These are phyloP conservation scores for Punctoribates punctum DNA, from an alignment of 2,888 invertebrate genomes.

Conservation along the genomic window DNA sequence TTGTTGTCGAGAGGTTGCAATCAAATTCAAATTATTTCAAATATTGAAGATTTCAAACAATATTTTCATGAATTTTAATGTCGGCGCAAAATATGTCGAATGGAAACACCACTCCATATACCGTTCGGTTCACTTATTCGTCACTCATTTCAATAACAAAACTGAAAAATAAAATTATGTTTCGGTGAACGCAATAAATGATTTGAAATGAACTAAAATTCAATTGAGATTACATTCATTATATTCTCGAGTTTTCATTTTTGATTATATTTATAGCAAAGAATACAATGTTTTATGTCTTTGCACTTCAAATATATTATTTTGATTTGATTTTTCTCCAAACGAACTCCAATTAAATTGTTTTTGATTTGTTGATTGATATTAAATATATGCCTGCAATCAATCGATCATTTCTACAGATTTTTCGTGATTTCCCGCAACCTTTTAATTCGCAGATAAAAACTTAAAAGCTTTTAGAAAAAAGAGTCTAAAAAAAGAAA, in stretches of 20 bases:
- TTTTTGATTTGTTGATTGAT: neutral
- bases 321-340: neutral
- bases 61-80: constrained; percentile 9
- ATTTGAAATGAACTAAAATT: no score
- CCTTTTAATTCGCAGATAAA: neutral
- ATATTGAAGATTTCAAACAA: neutral
- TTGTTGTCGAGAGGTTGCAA: neutral
- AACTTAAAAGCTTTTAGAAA: neutral
- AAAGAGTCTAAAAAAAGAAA: no score
- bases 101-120: neutral
- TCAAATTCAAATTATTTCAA: constrained; percentile 1
- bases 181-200: no score
- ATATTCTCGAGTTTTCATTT: no score
- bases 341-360: neutral
- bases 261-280: no score
- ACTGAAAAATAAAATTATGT: no score
- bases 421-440: neutral
- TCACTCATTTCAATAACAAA: no score
- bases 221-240: no score
- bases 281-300: neutral
- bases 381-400: neutral
- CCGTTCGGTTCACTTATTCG: neutral
- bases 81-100: neutral
- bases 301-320: neutral
- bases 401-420: neutral